Percentiles rank a stretch among this genome's conserved stretches.
Conservation (phyloP, 1,140 invertebrate genomes). For the Cyclargus thomasi region DNA sequence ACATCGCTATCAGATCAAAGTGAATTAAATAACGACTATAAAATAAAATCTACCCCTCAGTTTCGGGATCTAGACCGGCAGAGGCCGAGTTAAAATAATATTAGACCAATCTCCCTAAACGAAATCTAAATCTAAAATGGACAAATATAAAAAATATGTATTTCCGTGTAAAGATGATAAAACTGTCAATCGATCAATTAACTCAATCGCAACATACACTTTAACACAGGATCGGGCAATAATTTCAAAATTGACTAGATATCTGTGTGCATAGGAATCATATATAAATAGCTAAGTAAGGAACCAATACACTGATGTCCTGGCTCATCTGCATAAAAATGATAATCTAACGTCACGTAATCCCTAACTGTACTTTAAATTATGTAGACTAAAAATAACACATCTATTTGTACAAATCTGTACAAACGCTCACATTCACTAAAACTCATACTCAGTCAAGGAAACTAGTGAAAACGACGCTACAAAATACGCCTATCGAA, state of each 20-base stretch:
- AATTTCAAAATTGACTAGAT: constrained; percentile 75
- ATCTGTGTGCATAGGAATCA: constrained; percentile 73
- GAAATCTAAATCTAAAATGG: constrained; percentile 59
- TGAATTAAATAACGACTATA: constrained; percentile 43
- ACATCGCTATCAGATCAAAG: constrained; percentile 70
- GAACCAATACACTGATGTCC: constrained; percentile 71
- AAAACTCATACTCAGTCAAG: constrained; percentile 53
- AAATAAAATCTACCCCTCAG: constrained; percentile 44
- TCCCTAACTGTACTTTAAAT: constrained; percentile 66
- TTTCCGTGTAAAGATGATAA: constrained; percentile 54
- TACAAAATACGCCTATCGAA: neutral
- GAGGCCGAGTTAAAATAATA: constrained; percentile 50
- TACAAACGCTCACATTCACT: constrained; percentile 56
- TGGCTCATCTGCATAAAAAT: constrained; percentile 59
- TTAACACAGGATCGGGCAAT: constrained; percentile 58
- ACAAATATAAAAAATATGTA: constrained; percentile 65
- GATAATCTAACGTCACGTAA: constrained; percentile 67
- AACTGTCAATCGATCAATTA: constrained; percentile 34
- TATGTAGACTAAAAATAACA: constrained; percentile 65
- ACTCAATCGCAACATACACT: constrained; percentile 48
- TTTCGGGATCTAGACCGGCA: constrained; percentile 58
- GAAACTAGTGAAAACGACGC: constrained; percentile 36
- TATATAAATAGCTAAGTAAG: constrained; percentile 73
- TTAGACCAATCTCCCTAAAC: constrained; percentile 64
- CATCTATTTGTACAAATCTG: constrained; percentile 50